Conservation (phyloP, 2,113 vertebrate genomes). For the Podiceps cristatus region DNA sequence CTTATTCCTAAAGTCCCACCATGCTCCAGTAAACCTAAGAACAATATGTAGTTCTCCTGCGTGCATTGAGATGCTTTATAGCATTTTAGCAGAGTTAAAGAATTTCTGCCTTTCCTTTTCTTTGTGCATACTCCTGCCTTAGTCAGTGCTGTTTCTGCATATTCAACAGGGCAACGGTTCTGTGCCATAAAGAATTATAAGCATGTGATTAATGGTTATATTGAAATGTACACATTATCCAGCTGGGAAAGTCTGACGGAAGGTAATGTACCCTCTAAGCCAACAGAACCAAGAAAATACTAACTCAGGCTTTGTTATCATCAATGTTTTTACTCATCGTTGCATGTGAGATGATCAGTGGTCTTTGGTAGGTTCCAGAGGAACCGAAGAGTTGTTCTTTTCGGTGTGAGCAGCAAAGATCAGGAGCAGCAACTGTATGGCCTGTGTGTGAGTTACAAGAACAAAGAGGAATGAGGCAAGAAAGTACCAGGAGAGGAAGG, state of each 20-base stretch:
- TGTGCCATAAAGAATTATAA: background rate
- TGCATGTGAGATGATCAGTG: background rate
- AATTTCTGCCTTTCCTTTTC: background rate
- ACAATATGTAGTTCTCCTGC: background rate
- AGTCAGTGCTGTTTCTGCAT: background rate
- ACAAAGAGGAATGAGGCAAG: background rate
- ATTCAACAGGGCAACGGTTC: background rate
- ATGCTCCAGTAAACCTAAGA: background rate
- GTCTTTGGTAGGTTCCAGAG: background rate
- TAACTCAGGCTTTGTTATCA: background rate
- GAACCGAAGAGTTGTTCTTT: background rate
- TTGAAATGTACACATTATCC: background rate
- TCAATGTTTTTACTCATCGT: background rate
- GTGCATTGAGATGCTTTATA: background rate
- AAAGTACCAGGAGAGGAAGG: background rate
- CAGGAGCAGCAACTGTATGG: background rate
- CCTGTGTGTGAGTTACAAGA: background rate
- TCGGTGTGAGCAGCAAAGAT: background rate
- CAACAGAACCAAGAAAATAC: background rate
- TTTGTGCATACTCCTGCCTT: background rate
- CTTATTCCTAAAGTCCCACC: background rate
- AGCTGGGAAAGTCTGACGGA: background rate
- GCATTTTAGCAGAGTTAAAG: background rate
- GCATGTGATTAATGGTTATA: background rate
- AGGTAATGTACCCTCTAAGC: background rate